Conservation (phyloP, 2,797 vertebrate species). For the Coranthus polyacanthus region DNA sequence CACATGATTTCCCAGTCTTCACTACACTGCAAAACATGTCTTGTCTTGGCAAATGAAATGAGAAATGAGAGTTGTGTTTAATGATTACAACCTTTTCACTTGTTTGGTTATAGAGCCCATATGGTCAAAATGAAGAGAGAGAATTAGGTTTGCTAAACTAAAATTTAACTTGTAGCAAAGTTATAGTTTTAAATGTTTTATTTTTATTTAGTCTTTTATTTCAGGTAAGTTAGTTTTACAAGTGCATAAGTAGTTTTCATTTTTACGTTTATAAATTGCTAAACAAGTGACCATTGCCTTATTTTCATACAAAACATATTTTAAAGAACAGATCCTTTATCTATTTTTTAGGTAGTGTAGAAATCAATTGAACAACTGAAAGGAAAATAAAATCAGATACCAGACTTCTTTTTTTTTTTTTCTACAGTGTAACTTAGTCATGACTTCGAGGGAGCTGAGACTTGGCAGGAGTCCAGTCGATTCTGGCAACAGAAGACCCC, state of each 20-base stretch:
- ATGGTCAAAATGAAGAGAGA: conserved; percentile 36
- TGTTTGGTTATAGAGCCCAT: conserved; percentile 21
- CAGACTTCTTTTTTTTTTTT: conserved; percentile 14
- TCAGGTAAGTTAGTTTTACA: no score
- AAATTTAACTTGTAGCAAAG: conserved; percentile 1
- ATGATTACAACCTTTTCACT: neutral
- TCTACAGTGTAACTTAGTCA: conserved; percentile 69
- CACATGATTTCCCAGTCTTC: conserved; percentile 78
- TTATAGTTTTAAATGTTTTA: no score
- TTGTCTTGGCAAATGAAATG: conserved; percentile 23
- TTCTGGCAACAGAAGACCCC: conserved; percentile 64
- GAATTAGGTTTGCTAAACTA: conserved; percentile 1
- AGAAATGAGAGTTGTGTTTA: conserved; percentile 8
- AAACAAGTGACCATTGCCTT: no score
- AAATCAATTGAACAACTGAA: no score
- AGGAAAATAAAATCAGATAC: no score
- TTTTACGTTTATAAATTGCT: no score
- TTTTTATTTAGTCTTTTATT: no score
- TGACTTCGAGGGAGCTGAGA: conserved; percentile 66
- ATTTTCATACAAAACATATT: no score
- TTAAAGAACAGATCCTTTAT: no score
- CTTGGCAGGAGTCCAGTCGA: conserved; percentile 61
- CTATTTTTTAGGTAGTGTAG: no score
- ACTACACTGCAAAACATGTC: conserved; percentile 66
- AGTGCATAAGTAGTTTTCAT: no score